Conservation (phyloP, 2,113 vertebrate species). For the Coracopsis vasa region DNA sequence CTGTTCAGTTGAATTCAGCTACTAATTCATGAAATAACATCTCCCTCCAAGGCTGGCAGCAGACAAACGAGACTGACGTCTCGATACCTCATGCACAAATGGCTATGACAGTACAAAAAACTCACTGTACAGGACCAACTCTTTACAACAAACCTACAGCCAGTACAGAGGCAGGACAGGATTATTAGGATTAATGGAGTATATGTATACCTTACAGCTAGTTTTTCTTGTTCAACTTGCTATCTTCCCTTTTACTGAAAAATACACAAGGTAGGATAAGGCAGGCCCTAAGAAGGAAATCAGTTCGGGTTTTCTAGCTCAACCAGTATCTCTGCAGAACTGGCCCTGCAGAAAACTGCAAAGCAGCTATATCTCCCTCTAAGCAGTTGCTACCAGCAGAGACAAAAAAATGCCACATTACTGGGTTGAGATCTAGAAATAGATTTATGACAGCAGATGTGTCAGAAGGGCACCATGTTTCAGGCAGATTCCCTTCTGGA, state of each 20-base stretch:
- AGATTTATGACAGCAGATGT: not conserved
- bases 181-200: not conserved
- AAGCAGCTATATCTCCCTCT: not conserved
- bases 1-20: not conserved
- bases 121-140: not conserved
- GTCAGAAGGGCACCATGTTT: not conserved
- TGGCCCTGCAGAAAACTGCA: not conserved
- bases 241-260: not conserved
- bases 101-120: not conserved
- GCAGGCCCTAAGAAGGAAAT: not conserved
- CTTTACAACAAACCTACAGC: not conserved
- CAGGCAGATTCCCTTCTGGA: not conserved
- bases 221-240: slow-evolving; percentile 53
- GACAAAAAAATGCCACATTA: not conserved
- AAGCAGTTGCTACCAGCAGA: not conserved
- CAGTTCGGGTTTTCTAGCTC: not conserved
- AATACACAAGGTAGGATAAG: slow-evolving; percentile 7
- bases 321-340: not conserved
- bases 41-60: not conserved
- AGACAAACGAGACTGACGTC: not conserved
- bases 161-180: not conserved
- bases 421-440: not conserved
- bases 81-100: not conserved
- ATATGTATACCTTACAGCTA: not conserved
- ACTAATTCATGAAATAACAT: not conserved